Base-by-base conservation (phyloP, 2,888 invertebrate genomes). In the Orchestes rusci region DNA sequence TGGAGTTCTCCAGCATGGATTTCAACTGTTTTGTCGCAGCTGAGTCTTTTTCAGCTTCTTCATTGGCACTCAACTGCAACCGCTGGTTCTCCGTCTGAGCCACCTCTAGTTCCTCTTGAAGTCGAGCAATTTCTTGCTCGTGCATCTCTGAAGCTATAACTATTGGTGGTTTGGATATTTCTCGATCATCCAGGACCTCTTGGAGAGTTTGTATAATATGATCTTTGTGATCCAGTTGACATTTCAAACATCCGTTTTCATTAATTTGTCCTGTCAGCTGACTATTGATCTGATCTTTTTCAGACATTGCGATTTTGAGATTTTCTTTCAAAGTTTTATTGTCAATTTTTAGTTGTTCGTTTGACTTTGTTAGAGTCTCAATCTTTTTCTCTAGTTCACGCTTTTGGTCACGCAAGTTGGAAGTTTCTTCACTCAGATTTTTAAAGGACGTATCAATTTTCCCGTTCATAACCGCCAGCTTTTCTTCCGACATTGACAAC, bases 401-500 rank as follows among this genome's bases (percentile, higher is more conserved):
- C 12, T 47, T 39, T 13, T 48, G 35, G 8, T 43, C 16, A 20
- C 46, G 15, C 29, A 53, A 30, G 29, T 18, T 28, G 28, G 19
- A 30, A 1, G 59, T 62, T 56, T 67, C 67, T 13, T 53, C 52
- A 4, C 57, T 56, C 4, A 67, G 54, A 10, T 58, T 58, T 15
- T 57, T 53, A 27, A 67, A 65, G 1, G 65, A 63, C 23, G 51
- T 57, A 34, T 58, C 59, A 17, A 67, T 48, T 45, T 66, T 56
- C 12, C 54, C 53, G 53, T 68, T 64, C 3, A 66, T 58, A 2
- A 47, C 46, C 1, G 58, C 59, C 12, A 68, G 45, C 50, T 67
- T 60, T 52, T 64, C 60, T 52, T 66, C 63, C 1, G 67, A 66
- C 16, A 55, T 42, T 15, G 50, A 49, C 41, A 69, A 61, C 8